Conservation (phyloP, 2,113 vertebrate species). For the Phodopus roborovskii region DNA sequence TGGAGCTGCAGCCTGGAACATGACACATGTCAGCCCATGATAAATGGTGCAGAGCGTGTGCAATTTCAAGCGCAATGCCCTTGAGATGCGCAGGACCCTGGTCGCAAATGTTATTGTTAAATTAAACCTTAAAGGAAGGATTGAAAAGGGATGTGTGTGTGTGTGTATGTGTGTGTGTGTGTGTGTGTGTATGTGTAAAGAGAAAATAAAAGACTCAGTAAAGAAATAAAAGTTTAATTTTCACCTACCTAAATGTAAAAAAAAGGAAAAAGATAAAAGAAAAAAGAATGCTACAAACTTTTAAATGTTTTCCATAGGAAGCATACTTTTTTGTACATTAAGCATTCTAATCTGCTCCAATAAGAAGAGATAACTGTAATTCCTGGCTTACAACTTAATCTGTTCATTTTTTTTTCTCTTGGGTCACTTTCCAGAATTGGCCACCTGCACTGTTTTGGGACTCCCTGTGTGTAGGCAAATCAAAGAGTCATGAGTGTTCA, state of each 20-base stretch:
- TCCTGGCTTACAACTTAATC: background rate
- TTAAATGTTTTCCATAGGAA: constrained; percentile 48
- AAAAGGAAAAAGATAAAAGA: too few relatives aligned
- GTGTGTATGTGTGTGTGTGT: too few relatives aligned
- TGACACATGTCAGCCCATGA: constrained; percentile 99
- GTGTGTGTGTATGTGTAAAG: too few relatives aligned
- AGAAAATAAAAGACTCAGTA: constrained; percentile 65
- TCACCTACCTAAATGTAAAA: constrained; percentile 67
- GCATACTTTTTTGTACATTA: constrained; percentile 56
- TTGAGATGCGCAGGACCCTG: constrained; percentile 99
- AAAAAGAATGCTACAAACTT: constrained; percentile 41
- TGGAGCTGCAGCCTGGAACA: constrained; percentile 97
- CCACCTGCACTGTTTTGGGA: background rate
- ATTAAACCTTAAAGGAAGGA: constrained; percentile 99
- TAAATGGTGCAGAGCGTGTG: constrained; percentile 99
- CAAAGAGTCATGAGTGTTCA: fast-evolving
- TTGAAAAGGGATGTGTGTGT: constrained; percentile 87
- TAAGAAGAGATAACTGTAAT: background rate
- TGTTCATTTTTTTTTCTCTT: background rate
- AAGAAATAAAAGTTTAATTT: constrained; percentile 76
- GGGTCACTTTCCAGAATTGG: background rate
- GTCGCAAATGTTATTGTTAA: constrained; percentile 99
- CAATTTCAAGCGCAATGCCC: constrained; percentile 99
- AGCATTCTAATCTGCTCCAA: constrained; percentile 67
- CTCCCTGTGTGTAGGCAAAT: fast-evolving